These are phyloP conservation scores for Drosophila cognata DNA, from an alignment of 2,888 invertebrate species.

Conservation along the genomic window DNA sequence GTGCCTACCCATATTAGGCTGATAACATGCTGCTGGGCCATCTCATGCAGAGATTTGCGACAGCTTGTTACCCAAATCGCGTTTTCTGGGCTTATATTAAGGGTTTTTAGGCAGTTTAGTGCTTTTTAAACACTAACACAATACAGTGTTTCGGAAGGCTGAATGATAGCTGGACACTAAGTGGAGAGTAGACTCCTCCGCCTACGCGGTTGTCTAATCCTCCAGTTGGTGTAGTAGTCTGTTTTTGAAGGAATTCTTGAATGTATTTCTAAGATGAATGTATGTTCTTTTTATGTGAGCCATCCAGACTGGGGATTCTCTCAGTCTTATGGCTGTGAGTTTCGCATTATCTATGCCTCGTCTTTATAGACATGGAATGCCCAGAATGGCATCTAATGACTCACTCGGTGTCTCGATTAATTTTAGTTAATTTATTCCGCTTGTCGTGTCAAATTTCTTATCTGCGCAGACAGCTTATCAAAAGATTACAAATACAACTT, in stretches of 20 bases:
- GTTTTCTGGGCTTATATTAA: background rate
- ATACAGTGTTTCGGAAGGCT: background rate
- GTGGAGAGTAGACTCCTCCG: too few species aligned
- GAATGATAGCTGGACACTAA: background rate
- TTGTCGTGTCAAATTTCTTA: conserved; percentile 17
- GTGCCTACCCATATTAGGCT: background rate
- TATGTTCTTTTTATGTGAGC: background rate
- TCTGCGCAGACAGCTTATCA: conserved; percentile 10
- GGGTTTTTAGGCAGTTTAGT: background rate
- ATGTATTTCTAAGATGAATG: background rate
- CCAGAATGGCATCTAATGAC: background rate
- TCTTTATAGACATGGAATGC: background rate
- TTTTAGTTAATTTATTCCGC: background rate
- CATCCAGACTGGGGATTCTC: background rate
- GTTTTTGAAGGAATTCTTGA: background rate
- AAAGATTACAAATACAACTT: background rate
- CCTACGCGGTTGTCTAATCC: background rate
- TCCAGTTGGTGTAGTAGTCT: background rate
- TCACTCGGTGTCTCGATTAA: background rate
- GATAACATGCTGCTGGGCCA: background rate
- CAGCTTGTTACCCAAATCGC: background rate
- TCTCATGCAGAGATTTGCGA: background rate
- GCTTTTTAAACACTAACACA: background rate
- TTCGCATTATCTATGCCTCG: background rate
- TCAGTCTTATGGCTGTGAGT: background rate